Percentiles rank a stretch among this genome's conserved stretches.
phyloP scores from a whole-genome alignment of 1,140 invertebrate genomes.

The Pseudoatta argentina region DNA sequence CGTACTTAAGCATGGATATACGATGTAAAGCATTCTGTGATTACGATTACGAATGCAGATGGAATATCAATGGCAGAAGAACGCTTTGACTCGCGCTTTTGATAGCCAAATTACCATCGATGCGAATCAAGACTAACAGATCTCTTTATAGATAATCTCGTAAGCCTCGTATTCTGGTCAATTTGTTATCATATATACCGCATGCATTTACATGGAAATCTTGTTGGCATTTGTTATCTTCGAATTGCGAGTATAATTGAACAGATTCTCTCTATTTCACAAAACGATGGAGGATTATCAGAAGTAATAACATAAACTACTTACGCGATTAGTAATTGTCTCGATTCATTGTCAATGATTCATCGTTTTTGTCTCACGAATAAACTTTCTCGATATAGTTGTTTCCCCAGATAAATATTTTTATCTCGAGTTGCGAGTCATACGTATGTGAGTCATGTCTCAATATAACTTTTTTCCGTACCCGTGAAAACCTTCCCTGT shows the following conservation, averaged over 20 bases:
- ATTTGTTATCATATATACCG: neutral
- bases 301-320: neutral
- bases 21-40: conserved; percentile 21
- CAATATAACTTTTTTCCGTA: neutral
- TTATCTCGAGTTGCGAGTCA: neutral
- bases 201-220: conserved; percentile 27
- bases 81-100: conserved; percentile 17
- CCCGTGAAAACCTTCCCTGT: neutral
- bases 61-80: conserved; percentile 6
- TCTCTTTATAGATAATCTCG: conserved; percentile 37
- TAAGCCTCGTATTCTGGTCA: neutral
- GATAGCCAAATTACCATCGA: conserved; percentile 18
- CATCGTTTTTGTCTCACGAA: neutral
- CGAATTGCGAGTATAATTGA: conserved; percentile 3
- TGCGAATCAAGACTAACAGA: conserved; percentile 1
- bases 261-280: neutral
- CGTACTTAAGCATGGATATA: conserved; percentile 1
- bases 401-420: neutral
- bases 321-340: neutral
- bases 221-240: neutral
- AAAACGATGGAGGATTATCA: neutral
- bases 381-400: neutral
- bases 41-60: neutral
- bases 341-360: conserved; percentile 15
- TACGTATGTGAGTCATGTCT: conserved; percentile 1